phyloP scores from a whole-genome alignment of 2,797 vertebrate species.

The Clarias platycephalus region DNA sequence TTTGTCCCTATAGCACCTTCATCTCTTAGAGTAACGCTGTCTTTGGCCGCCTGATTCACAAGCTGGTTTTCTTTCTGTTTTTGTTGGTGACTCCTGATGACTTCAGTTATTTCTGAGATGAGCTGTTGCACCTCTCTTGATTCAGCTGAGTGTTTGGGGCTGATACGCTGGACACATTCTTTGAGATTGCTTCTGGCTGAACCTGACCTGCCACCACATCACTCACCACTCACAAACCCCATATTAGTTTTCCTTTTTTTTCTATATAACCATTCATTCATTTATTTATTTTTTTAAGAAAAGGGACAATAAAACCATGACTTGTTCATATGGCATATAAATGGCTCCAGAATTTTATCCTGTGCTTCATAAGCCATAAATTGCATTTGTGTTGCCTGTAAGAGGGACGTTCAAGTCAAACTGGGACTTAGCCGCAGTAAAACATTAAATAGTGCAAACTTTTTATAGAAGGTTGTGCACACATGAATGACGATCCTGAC shows the following conservation, averaged over 20 bases:
- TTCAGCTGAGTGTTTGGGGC: constrained; percentile 39
- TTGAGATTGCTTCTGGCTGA: constrained; percentile 51
- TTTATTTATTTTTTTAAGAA: constrained; percentile 48
- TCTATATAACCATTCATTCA: constrained; percentile 50
- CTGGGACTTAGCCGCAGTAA: too few species aligned
- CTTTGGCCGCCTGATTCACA: constrained; percentile 44
- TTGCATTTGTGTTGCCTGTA: background rate
- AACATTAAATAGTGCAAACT: too few species aligned
- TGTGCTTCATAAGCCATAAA: background rate
- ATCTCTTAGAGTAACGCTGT: constrained; percentile 35
- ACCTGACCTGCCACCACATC: constrained; percentile 40
- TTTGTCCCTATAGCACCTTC: constrained; percentile 28
- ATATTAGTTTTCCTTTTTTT: constrained; percentile 36
- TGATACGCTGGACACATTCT: constrained; percentile 51
- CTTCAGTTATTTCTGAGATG: constrained; percentile 48
- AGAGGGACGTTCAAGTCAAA: too few species aligned
- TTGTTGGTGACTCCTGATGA: constrained; percentile 39
- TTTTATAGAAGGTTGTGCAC: too few species aligned
- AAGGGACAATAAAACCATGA: constrained; percentile 29
- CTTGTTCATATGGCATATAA: constrained; percentile 11
- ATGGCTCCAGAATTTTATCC: background rate
- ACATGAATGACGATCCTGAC: too few species aligned
- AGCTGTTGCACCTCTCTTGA: constrained; percentile 31
- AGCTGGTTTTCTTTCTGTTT: constrained; percentile 25
- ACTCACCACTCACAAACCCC: constrained; percentile 25